Percentiles rank a stretch among this genome's conserved stretches.
phyloP scores from a whole-genome alignment of 2,797 vertebrate species.

The Chromis chromis region DNA sequence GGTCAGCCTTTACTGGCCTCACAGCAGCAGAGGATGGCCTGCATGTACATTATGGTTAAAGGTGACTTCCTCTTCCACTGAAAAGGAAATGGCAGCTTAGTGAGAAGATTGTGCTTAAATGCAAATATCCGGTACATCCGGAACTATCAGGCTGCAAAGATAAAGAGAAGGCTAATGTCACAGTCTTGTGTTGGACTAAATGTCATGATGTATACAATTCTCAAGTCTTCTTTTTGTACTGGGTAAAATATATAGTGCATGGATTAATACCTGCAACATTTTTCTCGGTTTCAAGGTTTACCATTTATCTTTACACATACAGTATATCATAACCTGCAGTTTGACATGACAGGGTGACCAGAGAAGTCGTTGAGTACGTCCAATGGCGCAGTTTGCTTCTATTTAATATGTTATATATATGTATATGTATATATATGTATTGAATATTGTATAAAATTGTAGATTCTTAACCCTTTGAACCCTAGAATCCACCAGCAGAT shows the following conservation, averaged over 20 bases:
- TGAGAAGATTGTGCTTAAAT: conserved; percentile 41
- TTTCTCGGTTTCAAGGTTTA: conserved; percentile 6
- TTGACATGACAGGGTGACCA: neutral
- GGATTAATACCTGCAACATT: neutral
- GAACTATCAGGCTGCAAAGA: conserved; percentile 31
- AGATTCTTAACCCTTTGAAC: too few relatives aligned
- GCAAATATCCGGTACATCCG: conserved; percentile 30
- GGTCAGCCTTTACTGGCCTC: conserved; percentile 9
- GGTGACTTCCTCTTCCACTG: conserved; percentile 52
- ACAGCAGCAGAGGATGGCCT: conserved; percentile 13
- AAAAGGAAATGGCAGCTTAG: conserved; percentile 39
- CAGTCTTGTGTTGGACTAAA: conserved; percentile 22
- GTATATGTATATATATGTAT: too few relatives aligned
- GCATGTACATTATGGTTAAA: conserved; percentile 20
- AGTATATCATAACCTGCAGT: neutral
- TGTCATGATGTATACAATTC: too few relatives aligned
- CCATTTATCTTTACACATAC: conserved; percentile 2
- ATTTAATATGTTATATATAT: too few relatives aligned
- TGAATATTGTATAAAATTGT: too few relatives aligned
- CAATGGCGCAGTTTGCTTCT: neutral
- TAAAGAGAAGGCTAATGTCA: conserved; percentile 28
- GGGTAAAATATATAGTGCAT: conserved; percentile 5
- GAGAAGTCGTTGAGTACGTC: neutral
- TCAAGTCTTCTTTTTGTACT: too few relatives aligned
- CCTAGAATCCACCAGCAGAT: too few relatives aligned